phyloP scores from a whole-genome alignment of 2,797 vertebrate species.

The Amphiprion clarkii region DNA sequence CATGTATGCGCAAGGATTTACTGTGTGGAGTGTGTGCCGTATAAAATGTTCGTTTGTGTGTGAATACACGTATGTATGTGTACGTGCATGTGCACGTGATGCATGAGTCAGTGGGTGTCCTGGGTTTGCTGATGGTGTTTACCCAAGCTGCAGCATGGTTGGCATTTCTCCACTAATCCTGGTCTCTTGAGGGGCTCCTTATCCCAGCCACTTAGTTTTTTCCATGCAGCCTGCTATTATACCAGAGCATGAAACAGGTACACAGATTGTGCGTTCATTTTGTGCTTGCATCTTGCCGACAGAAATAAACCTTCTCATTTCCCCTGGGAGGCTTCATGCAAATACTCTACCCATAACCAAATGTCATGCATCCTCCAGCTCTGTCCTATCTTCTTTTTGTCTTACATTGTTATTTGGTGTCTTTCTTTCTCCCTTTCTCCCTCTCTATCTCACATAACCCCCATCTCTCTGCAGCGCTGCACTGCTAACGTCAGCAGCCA shows the following conservation, averaged over 20 bases:
- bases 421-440: constrained; percentile 20
- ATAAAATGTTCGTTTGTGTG: constrained; percentile 34
- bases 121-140: constrained; percentile 76
- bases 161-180: constrained; percentile 81
- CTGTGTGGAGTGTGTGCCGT: constrained; percentile 15
- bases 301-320: constrained; percentile 69
- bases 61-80: constrained; percentile 14
- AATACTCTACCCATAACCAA: constrained; percentile 54
- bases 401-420: constrained; percentile 49
- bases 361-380: constrained; percentile 47
- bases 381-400: constrained; percentile 40
- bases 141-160: constrained; percentile 74
- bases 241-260: constrained; percentile 59
- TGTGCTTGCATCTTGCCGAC: constrained; percentile 45
- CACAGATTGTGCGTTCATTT: constrained; percentile 35
- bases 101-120: constrained; percentile 73
- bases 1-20: constrained; percentile 13
- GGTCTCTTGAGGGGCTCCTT: constrained; percentile 76
- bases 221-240: constrained; percentile 69
- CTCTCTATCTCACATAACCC: constrained; percentile 44
- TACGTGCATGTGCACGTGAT: constrained; percentile 24
- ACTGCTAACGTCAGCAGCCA: constrained; percentile 86
- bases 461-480: constrained; percentile 81
- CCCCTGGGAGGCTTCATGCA: constrained; percentile 59
- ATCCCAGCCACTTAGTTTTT: constrained; percentile 68